Base-by-base conservation (phyloP, 2,797 vertebrate species). In the Sciaenops ocellatus region DNA sequence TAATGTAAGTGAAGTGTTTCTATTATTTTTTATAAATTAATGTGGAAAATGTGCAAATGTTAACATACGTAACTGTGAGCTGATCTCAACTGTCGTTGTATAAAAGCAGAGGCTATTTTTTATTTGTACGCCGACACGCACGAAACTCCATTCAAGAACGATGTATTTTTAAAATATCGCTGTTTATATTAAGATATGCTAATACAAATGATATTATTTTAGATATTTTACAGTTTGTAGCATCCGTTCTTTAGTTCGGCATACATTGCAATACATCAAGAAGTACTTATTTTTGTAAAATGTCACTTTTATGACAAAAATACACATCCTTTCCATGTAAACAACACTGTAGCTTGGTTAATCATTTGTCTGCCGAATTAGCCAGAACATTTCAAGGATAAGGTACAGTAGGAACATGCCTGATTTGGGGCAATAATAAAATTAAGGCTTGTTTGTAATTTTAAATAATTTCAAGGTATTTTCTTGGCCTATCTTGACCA, bases 1-100 rank as follows among this genome's bases (percentile, higher is more conserved):
- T 2, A 24, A 46, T 22, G 74, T 75, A 54, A 80, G 78, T 80
- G 41, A 63, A 57, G 7, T 52, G 5, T 44, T 22, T 7, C 2
- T 18, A 0, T 59, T 46, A 12, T 26, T 11, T 18, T 47, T 46
- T 2, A 62, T 6, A 20, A 20, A 22, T 70, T 3, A n/a, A 46
- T 8, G 3, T 3, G 7, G 0, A 41, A 12, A 12, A 12, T 18
- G 2, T 59, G 0, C 0, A 28, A 10, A 20, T 30, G 11, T 17
- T 5, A 41, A 9, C 24, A 4, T n/a, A 16, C 17, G 26, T 17
- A 17, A 26, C 10, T 30, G 38, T 18, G 3, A 3, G 16, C 5
- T 22, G 1, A 38, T 30, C 5, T 44, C 9, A 20, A 13, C 2
- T 38, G 5, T 3, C 4, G 3, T 20, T 8, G 34, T 42, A 24